Percentiles rank a stretch among this genome's conserved stretches.
Evolutionary conservation across 2,113 vertebrate species (phyloP).

Genomic region (Triplophysa tibetana): DNA sequence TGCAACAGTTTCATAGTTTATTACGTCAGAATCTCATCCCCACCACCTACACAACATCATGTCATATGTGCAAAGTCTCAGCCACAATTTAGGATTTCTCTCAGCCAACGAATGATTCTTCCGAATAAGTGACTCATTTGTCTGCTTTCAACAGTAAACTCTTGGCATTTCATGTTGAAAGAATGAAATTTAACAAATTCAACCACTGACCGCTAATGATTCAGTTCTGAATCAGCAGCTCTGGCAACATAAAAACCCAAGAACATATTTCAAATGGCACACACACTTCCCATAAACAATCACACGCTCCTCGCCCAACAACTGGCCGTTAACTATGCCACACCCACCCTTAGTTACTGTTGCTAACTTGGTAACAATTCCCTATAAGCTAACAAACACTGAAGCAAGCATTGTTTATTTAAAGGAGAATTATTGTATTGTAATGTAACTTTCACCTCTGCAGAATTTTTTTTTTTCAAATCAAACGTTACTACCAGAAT

Average conservation of each 20-base stretch:
- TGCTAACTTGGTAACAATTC: slow-evolving; percentile 23
- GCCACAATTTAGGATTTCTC: background rate
- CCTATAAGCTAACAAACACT: background rate
- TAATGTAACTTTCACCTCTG: too few species aligned
- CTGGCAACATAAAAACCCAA: slow-evolving; percentile 10
- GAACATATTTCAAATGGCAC: slow-evolving; percentile 5
- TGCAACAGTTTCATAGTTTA: too few species aligned
- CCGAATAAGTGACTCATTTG: background rate
- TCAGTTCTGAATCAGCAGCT: slow-evolving; percentile 27
- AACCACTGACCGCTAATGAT: slow-evolving; percentile 39
- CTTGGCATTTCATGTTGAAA: slow-evolving; percentile 13
- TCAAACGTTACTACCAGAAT: too few species aligned
- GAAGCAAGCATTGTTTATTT: background rate
- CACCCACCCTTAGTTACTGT: background rate
- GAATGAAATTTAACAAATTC: slow-evolving; percentile 5
- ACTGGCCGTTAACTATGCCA: slow-evolving; percentile 6
- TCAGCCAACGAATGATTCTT: background rate
- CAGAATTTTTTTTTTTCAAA: too few species aligned
- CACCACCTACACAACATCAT: too few species aligned
- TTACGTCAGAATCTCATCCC: too few species aligned
- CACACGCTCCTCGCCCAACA: slow-evolving; percentile 15
- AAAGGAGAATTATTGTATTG: too few species aligned
- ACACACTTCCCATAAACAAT: slow-evolving; percentile 16
- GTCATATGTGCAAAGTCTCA: background rate
- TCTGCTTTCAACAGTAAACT: background rate